phyloP scores from a whole-genome alignment of 2,797 vertebrate genomes.

The Amniataba percoides region DNA sequence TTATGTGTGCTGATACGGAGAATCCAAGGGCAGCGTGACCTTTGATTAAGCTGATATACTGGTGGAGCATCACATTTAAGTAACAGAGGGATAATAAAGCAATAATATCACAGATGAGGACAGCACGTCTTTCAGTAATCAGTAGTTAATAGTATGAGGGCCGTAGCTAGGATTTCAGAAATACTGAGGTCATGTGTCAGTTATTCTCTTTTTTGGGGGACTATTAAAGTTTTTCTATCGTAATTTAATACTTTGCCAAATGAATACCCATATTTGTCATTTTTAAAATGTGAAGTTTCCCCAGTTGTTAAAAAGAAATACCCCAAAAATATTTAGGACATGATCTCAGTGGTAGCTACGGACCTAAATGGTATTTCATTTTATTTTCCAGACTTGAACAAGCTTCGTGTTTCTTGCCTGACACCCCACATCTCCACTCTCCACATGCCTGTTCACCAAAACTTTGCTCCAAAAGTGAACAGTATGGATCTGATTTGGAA shows the following conservation, averaged over 20 bases:
- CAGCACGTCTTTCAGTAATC: not conserved
- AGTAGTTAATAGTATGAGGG: not conserved
- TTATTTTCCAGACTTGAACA: no score
- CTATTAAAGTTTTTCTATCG: not conserved
- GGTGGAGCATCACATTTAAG: slow-evolving; percentile 2
- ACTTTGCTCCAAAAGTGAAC: no score
- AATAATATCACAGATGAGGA: not conserved
- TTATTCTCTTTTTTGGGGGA: no score
- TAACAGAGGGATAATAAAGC: not conserved
- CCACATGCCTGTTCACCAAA: no score
- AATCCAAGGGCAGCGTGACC: slow-evolving; percentile 53
- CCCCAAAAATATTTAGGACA: not conserved
- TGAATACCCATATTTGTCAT: not conserved
- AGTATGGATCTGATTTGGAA: no score
- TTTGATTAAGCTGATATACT: slow-evolving; percentile 35
- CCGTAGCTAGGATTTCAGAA: not conserved
- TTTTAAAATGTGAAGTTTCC: not conserved
- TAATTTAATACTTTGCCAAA: not conserved
- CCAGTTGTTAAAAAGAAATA: not conserved
- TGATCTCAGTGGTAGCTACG: not conserved
- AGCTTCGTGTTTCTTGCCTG: no score
- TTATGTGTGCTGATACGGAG: slow-evolving; percentile 34
- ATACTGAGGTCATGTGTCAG: not conserved
- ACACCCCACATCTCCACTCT: no score
- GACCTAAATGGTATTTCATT: not conserved